Evolutionary conservation across 1,140 invertebrate genomes (phyloP).

Genomic region (Tetramorium alpestre): DNA sequence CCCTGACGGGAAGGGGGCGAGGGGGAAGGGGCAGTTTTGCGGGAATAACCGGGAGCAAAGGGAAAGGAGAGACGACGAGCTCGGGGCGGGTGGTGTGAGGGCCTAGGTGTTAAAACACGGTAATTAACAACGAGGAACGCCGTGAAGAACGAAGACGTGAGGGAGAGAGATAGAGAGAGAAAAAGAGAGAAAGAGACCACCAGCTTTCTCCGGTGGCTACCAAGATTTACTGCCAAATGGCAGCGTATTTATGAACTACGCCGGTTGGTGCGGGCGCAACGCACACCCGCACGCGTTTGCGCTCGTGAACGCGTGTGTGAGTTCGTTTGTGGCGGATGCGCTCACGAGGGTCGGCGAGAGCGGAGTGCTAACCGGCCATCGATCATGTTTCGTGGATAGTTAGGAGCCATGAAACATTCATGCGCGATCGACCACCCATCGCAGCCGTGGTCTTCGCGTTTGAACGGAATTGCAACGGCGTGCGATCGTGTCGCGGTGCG

Average conservation of each 20-base stretch:
- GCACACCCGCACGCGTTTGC: slow-evolving; percentile 70
- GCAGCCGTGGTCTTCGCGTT: slow-evolving; percentile 67
- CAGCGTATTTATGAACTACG: slow-evolving; percentile 85
- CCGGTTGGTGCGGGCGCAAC: slow-evolving; percentile 67
- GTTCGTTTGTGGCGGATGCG: slow-evolving; percentile 37
- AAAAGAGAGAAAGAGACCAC: slow-evolving; percentile 74
- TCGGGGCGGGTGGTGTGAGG: slow-evolving; percentile 69
- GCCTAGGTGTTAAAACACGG: slow-evolving; percentile 85
- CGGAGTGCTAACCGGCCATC: slow-evolving; percentile 82
- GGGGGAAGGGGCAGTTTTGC: neutral
- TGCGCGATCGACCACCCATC: slow-evolving; percentile 80
- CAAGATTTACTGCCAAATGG: slow-evolving; percentile 84
- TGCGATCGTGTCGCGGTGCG: slow-evolving; percentile 16
- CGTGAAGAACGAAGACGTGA: slow-evolving; percentile 70
- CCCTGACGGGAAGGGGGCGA: slow-evolving; percentile 24
- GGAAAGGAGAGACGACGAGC: slow-evolving; percentile 49
- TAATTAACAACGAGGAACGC: slow-evolving; percentile 84
- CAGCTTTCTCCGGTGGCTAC: slow-evolving; percentile 79
- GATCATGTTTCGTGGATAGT: slow-evolving; percentile 84
- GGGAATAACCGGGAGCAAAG: slow-evolving; percentile 36
- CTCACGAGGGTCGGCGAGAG: slow-evolving; percentile 73
- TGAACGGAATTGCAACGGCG: slow-evolving; percentile 28
- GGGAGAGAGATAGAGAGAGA: neutral
- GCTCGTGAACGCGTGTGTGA: slow-evolving; percentile 41
- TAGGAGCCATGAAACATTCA: slow-evolving; percentile 84